Percentiles rank a stretch among this genome's conserved stretches.
Evolutionary conservation across 23 tunicate species (phyloP).

Genomic region (Halocynthia aurantium): DNA sequence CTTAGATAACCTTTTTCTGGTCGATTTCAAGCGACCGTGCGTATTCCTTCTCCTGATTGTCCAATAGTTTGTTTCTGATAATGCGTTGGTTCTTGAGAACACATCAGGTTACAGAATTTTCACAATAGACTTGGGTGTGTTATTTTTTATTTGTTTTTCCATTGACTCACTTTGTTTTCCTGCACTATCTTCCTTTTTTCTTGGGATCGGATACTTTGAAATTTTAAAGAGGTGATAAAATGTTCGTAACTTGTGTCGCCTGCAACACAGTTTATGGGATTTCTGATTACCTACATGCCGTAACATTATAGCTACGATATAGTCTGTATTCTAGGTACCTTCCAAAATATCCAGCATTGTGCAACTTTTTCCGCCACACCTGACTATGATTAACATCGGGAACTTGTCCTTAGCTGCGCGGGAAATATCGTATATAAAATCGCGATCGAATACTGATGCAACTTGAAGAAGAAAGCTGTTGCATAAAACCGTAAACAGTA

Average conservation of each 20-base stretch:
- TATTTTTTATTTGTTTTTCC: background rate
- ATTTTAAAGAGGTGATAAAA: background rate
- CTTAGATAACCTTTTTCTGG: conserved; percentile 13
- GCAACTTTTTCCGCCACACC: conserved; percentile 16
- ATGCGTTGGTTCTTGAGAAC: conserved; percentile 5
- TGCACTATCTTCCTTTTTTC: background rate
- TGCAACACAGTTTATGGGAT: background rate
- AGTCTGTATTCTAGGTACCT: background rate
- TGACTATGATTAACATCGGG: conserved; percentile 16
- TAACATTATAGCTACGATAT: background rate
- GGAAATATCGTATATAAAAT: conserved; percentile 13
- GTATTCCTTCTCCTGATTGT: conserved; percentile 5
- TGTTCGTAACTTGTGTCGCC: conserved; percentile 9
- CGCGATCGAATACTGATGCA: conserved; percentile 6
- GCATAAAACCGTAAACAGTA: no score
- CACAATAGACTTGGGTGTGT: background rate
- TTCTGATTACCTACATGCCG: no score
- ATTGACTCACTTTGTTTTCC: conserved; percentile 10
- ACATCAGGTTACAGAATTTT: background rate
- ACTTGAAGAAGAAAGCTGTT: conserved; percentile 2
- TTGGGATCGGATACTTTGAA: background rate
- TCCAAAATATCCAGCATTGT: conserved; percentile 7
- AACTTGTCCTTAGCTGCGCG: conserved; percentile 20
- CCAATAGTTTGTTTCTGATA: conserved; percentile 12
- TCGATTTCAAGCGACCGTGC: conserved; percentile 11